A percentile compares a stretch with the other conserved stretches of the same genome.
These are phyloP conservation scores for Thermophis baileyi DNA, from an alignment of 2,113 vertebrate species.

Conservation along the genomic window DNA sequence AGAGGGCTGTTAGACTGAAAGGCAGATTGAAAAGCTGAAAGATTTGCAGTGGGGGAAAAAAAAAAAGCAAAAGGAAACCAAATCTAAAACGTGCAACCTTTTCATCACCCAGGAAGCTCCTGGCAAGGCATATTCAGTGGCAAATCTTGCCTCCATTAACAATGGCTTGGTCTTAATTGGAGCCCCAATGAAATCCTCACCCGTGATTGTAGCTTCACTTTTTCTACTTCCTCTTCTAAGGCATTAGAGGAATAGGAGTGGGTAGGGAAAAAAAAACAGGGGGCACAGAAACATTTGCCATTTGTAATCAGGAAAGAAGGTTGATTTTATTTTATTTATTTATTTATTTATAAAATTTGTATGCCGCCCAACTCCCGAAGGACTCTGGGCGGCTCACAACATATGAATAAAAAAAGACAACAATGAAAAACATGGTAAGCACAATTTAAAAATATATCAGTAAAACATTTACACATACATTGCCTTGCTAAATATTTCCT, in stretches of 20 bases:
- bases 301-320: neutral
- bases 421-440: too few relatives aligned
- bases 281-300: neutral
- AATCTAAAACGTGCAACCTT: neutral
- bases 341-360: too few relatives aligned
- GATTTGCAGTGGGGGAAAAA: too few relatives aligned
- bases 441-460: too few relatives aligned
- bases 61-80: neutral
- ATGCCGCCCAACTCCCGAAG: too few relatives aligned
- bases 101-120: neutral
- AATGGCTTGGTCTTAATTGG: neutral
- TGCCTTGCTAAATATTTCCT: neutral
- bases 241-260: too few relatives aligned
- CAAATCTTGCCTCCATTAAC: neutral
- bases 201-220: neutral
- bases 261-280: neutral
- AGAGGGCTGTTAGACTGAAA: neutral
- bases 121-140: neutral
- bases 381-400: too few relatives aligned
- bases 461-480: too few relatives aligned
- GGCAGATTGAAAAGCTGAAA: neutral
- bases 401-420: too few relatives aligned
- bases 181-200: neutral
- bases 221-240: neutral
- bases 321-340: too few relatives aligned